A percentile compares a stretch with the other conserved stretches of the same genome.
Evolutionary conservation across 2,113 vertebrate genomes (phyloP).

Genomic region (Pedetes capensis): DNA sequence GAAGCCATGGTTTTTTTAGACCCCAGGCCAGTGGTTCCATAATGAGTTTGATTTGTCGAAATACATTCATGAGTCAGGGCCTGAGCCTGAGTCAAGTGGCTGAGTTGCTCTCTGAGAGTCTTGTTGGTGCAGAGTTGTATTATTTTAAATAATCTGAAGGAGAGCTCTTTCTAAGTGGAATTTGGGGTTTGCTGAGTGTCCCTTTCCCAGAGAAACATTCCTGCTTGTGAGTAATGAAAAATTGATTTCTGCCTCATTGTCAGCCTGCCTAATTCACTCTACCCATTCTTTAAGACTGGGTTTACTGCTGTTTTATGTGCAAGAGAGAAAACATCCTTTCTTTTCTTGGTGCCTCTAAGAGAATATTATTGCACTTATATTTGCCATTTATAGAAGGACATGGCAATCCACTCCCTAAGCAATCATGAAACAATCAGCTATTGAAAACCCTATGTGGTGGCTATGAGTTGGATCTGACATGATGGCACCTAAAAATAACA

Average conservation of each 20-base stretch:
- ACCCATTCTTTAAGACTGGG: neutral
- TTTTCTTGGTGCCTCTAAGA: neutral
- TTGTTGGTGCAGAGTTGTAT: neutral
- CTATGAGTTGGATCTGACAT: no score
- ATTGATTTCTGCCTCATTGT: neutral
- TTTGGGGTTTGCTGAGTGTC: neutral
- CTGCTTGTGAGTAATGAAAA: neutral
- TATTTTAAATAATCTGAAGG: neutral
- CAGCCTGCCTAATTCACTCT: neutral
- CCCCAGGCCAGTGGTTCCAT: neutral
- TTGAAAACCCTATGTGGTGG: no score
- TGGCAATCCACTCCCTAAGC: no score
- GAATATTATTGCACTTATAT: neutral
- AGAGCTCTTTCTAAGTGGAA: neutral
- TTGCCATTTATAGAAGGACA: neutral
- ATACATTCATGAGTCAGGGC: neutral
- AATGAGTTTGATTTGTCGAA: slow-evolving; percentile 4
- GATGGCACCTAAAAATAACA: no score
- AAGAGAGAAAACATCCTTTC: neutral
- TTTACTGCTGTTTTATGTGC: neutral
- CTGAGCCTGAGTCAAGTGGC: neutral
- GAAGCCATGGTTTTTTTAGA: neutral
- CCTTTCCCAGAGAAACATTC: neutral
- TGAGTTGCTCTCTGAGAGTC: neutral
- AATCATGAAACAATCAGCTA: no score